These are phyloP conservation scores for Butorides virescens DNA, from an alignment of 2,113 vertebrate genomes.

Conservation along the genomic window DNA sequence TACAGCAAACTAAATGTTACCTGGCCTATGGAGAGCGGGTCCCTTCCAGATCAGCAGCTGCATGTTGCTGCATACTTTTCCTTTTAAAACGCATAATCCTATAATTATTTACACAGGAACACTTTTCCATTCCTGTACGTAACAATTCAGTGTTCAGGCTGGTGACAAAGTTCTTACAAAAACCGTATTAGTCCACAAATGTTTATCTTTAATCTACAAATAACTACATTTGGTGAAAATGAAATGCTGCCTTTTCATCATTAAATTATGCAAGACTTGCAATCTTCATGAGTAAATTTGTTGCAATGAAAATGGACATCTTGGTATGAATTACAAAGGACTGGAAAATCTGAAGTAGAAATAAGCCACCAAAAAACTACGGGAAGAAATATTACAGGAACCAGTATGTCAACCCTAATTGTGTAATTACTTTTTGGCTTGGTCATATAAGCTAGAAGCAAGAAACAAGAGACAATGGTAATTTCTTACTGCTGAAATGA, in stretches of 20 bases:
- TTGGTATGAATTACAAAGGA: conserved; percentile 73
- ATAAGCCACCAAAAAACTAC: conserved; percentile 49
- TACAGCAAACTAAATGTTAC: not conserved
- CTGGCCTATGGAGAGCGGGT: not conserved
- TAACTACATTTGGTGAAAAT: conserved; percentile 41
- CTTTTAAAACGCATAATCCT: not conserved
- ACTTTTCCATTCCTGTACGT: not conserved
- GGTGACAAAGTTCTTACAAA: conserved; percentile 44
- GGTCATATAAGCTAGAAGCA: conserved; percentile 75
- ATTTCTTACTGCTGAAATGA: conserved; percentile 71
- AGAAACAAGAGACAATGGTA: conserved; percentile 67
- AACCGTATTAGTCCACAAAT: conserved; percentile 4
- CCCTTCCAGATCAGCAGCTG: not conserved
- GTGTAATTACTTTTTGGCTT: conserved; percentile 80
- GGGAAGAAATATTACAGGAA: conserved; percentile 75
- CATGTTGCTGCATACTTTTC: not conserved
- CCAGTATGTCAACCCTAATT: conserved; percentile 76
- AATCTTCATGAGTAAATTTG: conserved; percentile 41
- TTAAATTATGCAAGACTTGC: conserved; percentile 54
- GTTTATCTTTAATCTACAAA: conserved; percentile 64
- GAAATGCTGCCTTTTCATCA: conserved; percentile 47
- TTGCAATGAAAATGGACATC: conserved; percentile 49
- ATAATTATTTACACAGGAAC: conserved; percentile 10
- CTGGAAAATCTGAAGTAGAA: conserved; percentile 53
- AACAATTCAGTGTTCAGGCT: not conserved